Evolutionary conservation across 2,797 vertebrate genomes (phyloP), one percentile per base, ranked within the genome.

Genomic region (Sebastes reedi): DNA sequence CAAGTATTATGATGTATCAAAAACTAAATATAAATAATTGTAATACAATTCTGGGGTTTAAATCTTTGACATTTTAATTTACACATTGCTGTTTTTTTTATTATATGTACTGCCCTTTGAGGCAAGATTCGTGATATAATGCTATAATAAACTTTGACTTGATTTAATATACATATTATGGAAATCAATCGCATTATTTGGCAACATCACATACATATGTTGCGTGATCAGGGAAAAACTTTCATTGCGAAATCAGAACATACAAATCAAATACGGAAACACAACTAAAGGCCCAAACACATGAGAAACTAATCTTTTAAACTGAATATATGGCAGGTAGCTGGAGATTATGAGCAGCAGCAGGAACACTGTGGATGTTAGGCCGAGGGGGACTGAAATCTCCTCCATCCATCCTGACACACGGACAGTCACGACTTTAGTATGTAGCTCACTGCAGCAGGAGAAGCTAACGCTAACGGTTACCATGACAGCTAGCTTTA

Each of bases 351-450:
- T 36, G 34, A 80, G 30, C 59, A 67, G 12, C 54, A 56, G 36
- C 36, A 39, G 27, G 3, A n/a, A 32, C 27, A 61, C 30, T 0
- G 69, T 42, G 55, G 14, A 72, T 50, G 39, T 82, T 64, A 90
- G 94, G 92, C 93, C 93, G 83, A 66, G 18, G 67, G 18, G 6
- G 36, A 79, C 70, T 74, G 84, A 78, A 77, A 75, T 30, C 85
- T 77, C 39, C 39, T 42, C 39, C 87, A 71, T 87, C 87, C 90
- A 89, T 75, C 88, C 87, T 70, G 42, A 74, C 67, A 74, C 71
- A 78, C 82, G 50, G 83, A 70, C 76, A 91, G 94, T 95, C 94
- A 95, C 94, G 94, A 95, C 92, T 93, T 71, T 18, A 29, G 2
- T 29, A 62, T 36, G 42, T 68, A 82, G 70, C 54, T 50, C 81